Percentiles rank a stretch among this genome's conserved stretches.
Conservation (phyloP, 2,113 vertebrate genomes). For the Acinonyx jubatus region DNA sequence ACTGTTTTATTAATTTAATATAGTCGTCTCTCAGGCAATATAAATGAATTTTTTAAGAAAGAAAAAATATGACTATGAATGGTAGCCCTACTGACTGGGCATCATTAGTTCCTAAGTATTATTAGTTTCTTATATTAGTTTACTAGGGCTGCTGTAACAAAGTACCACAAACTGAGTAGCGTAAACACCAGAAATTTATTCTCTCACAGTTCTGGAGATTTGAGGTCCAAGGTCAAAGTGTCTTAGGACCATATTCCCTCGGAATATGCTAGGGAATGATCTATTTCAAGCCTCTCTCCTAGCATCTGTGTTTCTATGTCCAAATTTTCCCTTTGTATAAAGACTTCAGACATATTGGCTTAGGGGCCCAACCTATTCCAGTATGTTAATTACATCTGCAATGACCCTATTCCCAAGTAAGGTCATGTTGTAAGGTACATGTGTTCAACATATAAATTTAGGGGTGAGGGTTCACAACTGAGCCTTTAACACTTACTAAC, state of each 20-base stretch:
- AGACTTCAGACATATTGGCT: background rate
- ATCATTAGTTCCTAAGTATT: background rate
- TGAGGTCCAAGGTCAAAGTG: background rate
- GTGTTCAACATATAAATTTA: background rate
- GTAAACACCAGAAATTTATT: background rate
- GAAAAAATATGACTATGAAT: background rate
- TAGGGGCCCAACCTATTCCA: background rate
- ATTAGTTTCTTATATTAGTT: background rate
- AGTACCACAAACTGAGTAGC: background rate
- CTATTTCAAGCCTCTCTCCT: background rate
- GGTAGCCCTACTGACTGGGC: background rate
- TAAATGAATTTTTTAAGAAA: background rate
- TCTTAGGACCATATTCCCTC: background rate
- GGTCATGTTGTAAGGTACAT: background rate
- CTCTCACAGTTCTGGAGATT: background rate
- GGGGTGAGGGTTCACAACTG: background rate
- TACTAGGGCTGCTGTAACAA: background rate
- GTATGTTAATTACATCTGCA: background rate
- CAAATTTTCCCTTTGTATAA: background rate
- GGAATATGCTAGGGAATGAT: background rate
- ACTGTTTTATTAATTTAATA: conserved; percentile 64
- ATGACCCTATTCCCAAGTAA: background rate
- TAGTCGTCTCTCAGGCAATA: conserved; percentile 58
- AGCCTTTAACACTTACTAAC: background rate
- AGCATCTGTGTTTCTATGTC: background rate